Percentiles rank a stretch among this genome's conserved stretches.
Conservation (phyloP, 2,113 vertebrate genomes). For the Peromyscus polionotus region DNA sequence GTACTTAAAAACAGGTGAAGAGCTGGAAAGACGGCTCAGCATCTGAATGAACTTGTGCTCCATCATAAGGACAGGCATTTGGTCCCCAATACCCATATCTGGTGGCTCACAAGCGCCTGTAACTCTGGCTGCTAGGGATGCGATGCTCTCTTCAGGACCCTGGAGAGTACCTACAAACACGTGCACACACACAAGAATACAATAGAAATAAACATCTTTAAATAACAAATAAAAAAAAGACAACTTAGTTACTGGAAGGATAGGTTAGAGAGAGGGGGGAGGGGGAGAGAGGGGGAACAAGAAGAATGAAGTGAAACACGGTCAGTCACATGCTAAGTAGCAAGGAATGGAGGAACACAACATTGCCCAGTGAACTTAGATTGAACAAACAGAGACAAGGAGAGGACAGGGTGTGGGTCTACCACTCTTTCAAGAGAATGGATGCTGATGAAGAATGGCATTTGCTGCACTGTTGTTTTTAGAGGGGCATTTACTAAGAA, state of each 20-base stretch:
- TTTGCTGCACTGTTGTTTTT: not conserved
- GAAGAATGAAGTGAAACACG: not conserved
- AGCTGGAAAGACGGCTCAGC: not conserved
- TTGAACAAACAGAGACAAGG: not conserved
- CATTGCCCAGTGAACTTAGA: not conserved
- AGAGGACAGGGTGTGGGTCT: not conserved
- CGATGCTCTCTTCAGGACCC: not conserved
- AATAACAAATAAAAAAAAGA: not conserved
- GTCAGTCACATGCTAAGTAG: not conserved
- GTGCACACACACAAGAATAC: not conserved
- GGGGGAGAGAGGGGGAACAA: not conserved
- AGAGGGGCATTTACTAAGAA: not conserved
- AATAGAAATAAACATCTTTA: not conserved
- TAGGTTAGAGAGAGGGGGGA: not conserved
- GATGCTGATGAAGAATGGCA: not conserved
- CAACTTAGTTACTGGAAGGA: not conserved
- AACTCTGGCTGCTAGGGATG: not conserved
- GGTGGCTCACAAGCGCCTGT: not conserved
- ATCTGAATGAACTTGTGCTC: not conserved
- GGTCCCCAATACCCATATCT: not conserved
- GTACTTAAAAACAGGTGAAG: not conserved
- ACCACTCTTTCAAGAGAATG: not conserved
- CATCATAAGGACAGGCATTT: not conserved
- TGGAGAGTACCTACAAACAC: not conserved
- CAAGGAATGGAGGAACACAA: not conserved